Base-by-base conservation (phyloP, 1,140 invertebrate genomes). In the Bombus difficillimus region DNA sequence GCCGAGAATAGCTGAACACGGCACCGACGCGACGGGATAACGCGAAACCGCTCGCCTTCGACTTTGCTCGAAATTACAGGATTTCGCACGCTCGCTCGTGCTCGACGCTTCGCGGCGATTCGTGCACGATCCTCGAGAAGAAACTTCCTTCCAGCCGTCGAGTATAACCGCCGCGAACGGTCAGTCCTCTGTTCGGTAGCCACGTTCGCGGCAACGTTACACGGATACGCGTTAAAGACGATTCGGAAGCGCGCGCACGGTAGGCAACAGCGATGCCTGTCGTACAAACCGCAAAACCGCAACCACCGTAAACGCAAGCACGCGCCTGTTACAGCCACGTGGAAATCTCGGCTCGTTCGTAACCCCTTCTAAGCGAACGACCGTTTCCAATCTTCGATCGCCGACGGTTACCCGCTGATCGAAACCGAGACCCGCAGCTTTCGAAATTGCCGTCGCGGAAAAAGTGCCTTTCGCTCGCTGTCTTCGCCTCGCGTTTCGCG, bases 251-350 rank as follows among this genome's bases (percentile, higher is more conserved):
- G n/a, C 32, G 66, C 57, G 85, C 62, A 76, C 83, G 73, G 83
- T 76, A 88, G 83, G 87, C 74, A 66, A 57, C 34, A n/a, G 39
- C 39, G 69, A 69, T 71, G 75, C 66, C 66, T 53, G 71, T 68
- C 81, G 87, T 43, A 69, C 78, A 73, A 71, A 89, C 89, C 91
- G 83, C 90, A 87, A 91, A 92, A 92, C 90, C 90, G 81, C 89
- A 90, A 87, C 86, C 81, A 62, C 79, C 78, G 90, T 89, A 91
- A 92, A 93, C 83, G 89, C 88, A 83, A 88, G 88, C 89, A 90
- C 89, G 89, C 89, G 89, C 86, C 83, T 47, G 66, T 47, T 64
- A 15, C 32, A 77, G 73, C 74, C 88, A 81, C 89, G 81, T 86
- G 81, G 81, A 89, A 81, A 89, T 89, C 80, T 41, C 69, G 32